Evolutionary conservation across 2,888 invertebrate species (phyloP).

Genomic region (Panopea generosa): DNA sequence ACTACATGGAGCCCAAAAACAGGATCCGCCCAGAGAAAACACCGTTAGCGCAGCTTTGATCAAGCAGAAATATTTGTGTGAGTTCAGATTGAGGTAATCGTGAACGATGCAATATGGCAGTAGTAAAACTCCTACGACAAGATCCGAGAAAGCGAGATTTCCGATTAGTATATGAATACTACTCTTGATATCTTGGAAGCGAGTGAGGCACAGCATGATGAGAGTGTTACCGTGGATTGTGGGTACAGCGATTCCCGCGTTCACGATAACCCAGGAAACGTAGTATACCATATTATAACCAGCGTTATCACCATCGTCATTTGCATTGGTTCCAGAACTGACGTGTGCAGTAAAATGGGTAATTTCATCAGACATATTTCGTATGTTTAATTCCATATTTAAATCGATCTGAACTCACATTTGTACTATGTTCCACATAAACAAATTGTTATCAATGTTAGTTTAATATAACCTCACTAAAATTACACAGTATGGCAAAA

Average conservation of each 20-base stretch:
- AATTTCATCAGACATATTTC: too few species aligned
- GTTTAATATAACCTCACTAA: too few species aligned
- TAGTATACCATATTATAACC: too few species aligned
- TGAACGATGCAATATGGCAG: constrained; percentile 38
- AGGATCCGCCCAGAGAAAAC: constrained; percentile 32
- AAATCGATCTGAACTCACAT: too few species aligned
- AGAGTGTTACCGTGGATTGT: constrained; percentile 35
- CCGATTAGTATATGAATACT: constrained; percentile 45
- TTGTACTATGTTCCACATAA: too few species aligned
- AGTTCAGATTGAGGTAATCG: constrained; percentile 20
- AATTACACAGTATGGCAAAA: too few species aligned
- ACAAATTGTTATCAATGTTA: too few species aligned
- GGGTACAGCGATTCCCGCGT: constrained; percentile 27
- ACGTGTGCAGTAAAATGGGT: too few species aligned
- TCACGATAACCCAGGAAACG: constrained; percentile 20
- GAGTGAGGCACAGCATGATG: constrained; percentile 26
- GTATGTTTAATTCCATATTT: too few species aligned
- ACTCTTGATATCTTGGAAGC: constrained; percentile 12
- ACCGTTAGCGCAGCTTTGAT: constrained; percentile 33
- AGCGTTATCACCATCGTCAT: too few species aligned
- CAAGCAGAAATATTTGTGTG: constrained; percentile 45
- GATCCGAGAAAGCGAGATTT: constrained; percentile 48
- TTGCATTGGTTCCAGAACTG: too few species aligned
- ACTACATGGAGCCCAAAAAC: constrained; percentile 37
- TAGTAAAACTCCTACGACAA: constrained; percentile 40